phyloP scores from a whole-genome alignment of 2,113 vertebrate species.

The Antechinus stuartii region DNA sequence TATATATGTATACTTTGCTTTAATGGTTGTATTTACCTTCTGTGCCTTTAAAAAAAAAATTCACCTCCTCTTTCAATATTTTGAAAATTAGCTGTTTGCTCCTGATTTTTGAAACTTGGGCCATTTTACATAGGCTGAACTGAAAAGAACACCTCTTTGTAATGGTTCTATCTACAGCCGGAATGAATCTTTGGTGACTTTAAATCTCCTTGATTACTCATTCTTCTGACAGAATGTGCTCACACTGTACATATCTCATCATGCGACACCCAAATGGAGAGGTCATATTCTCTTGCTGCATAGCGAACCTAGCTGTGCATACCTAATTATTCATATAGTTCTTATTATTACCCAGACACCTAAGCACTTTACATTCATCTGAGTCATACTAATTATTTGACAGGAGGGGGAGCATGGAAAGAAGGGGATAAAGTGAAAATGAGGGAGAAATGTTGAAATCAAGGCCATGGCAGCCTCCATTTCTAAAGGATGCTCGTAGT shows the following conservation, averaged over 20 bases:
- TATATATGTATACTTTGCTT: slow-evolving; percentile 60
- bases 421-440: not conserved
- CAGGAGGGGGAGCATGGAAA: not conserved
- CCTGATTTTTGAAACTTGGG: not conserved
- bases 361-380: not conserved
- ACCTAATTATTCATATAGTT: not conserved
- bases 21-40: not conserved
- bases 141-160: not conserved
- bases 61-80: not conserved
- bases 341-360: not conserved
- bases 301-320: not conserved
- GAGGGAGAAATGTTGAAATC: not conserved
- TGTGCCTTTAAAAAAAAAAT: not conserved
- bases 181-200: not conserved
- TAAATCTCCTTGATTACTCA: not conserved
- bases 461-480: accelerated
- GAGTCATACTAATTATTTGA: not conserved
- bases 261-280: not conserved
- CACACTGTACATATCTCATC: not conserved
- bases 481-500: not conserved
- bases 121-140: accelerated
- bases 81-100: not conserved
- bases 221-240: not conserved
- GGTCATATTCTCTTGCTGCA: not conserved
- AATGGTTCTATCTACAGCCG: accelerated